phyloP scores from a whole-genome alignment of 2,113 vertebrate species.

The Vireo altiloquus region DNA sequence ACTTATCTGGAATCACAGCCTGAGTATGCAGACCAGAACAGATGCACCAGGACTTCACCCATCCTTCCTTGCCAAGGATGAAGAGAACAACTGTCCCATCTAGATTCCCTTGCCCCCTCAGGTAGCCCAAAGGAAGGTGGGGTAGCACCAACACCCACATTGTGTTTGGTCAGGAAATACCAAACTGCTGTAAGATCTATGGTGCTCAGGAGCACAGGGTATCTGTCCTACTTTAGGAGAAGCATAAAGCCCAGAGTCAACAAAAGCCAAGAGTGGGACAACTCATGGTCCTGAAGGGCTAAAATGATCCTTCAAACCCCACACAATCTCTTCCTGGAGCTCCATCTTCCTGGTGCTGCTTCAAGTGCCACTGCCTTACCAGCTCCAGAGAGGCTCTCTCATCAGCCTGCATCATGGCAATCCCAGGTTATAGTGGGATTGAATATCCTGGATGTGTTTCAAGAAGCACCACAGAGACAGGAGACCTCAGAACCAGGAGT shows the following conservation, averaged over 20 bases:
- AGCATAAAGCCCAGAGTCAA: neutral
- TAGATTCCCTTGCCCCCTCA: neutral
- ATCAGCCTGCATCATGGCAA: neutral
- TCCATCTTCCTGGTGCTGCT: neutral
- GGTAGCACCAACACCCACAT: neutral
- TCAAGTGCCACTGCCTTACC: neutral
- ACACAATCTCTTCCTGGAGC: neutral
- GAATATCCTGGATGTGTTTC: neutral
- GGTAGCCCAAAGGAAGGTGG: neutral
- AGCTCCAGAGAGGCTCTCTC: neutral
- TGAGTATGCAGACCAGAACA: neutral
- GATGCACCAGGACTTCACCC: neutral
- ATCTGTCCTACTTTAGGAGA: neutral
- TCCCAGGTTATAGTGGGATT: accelerated
- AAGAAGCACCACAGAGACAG: neutral
- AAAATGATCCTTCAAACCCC: neutral
- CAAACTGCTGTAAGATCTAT: neutral
- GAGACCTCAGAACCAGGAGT: neutral
- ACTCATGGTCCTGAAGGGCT: neutral
- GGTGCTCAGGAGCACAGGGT: neutral
- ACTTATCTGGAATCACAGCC: neutral
- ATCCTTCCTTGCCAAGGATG: neutral
- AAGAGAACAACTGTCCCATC: neutral
- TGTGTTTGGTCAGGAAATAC: neutral
- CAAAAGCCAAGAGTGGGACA: neutral